These are phyloP conservation scores for Electrona antarctica DNA, from an alignment of 2,113 vertebrate species.

Conservation along the genomic window DNA sequence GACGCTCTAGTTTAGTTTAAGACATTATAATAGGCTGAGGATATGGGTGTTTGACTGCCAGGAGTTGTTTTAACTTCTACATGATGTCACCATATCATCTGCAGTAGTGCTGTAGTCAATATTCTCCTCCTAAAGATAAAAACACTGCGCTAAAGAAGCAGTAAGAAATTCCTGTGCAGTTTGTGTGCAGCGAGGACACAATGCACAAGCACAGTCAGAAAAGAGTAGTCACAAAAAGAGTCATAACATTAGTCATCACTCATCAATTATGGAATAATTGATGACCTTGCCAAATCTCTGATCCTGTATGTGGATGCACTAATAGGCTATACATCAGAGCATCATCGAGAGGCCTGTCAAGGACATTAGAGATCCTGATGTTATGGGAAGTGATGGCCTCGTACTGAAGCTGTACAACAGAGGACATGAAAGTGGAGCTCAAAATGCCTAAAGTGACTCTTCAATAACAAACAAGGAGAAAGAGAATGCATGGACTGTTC, in stretches of 20 bases:
- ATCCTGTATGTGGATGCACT: slow-evolving; percentile 34
- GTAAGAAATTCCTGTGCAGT: not conserved
- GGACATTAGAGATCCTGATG: slow-evolving; percentile 11
- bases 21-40: too few relatives aligned
- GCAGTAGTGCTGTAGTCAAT: slow-evolving; percentile 10
- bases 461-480: slow-evolving; percentile 36
- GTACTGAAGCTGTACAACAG: slow-evolving; percentile 41
- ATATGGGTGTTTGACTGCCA: too few relatives aligned
- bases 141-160: slow-evolving; percentile 23
- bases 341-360: slow-evolving; percentile 16
- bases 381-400: slow-evolving; percentile 54
- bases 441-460: slow-evolving; percentile 43
- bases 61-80: too few relatives aligned
- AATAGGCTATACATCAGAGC: slow-evolving; percentile 43
- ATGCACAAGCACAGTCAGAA: not conserved
- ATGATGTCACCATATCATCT: slow-evolving; percentile 42
- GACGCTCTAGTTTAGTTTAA: too few relatives aligned
- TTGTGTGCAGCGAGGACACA: not conserved
- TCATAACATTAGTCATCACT: slow-evolving; percentile 31
- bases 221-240: slow-evolving; percentile 21
- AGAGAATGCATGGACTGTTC: not conserved
- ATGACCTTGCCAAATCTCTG: slow-evolving; percentile 27
- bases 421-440: slow-evolving; percentile 42
- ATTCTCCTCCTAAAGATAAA: slow-evolving; percentile 25
- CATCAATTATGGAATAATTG: slow-evolving; percentile 39